Percentiles rank a stretch among this genome's conserved stretches.
phyloP scores from a whole-genome alignment of 2,113 vertebrate species.

The Chunga burmeisteri region DNA sequence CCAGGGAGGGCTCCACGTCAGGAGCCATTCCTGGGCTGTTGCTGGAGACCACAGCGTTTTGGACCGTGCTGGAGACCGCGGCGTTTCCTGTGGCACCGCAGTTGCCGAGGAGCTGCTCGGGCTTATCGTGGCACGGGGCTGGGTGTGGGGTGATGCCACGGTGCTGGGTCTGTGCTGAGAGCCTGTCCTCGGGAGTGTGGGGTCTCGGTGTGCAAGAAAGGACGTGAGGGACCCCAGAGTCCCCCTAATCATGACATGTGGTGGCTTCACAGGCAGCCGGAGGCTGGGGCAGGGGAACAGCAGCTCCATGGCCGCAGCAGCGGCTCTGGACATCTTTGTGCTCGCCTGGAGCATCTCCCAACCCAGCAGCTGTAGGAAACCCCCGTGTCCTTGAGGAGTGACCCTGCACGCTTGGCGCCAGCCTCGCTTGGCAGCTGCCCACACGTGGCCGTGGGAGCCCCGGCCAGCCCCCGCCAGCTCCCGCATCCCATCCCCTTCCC shows the following conservation, averaged over 20 bases:
- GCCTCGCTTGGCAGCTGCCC: neutral
- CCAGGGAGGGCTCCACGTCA: neutral
- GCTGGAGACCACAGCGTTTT: neutral
- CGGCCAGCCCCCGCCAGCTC: neutral
- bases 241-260: rapidly evolving
- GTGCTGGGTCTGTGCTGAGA: neutral
- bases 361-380: constrained; percentile 8
- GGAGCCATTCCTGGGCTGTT: neutral
- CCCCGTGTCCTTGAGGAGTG: neutral
- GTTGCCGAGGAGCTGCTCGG: rapidly evolving
- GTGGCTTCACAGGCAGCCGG: neutral
- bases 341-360: neutral
- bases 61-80: neutral
- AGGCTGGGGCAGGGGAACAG: neutral
- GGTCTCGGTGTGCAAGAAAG: neutral
- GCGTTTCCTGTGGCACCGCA: rapidly evolving
- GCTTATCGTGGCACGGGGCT: neutral
- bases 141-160: rapidly evolving
- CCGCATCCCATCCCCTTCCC: neutral
- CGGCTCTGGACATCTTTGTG: neutral
- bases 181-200: neutral
- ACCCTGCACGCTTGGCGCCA: rapidly evolving
- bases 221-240: neutral
- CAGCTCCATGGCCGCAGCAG: neutral
- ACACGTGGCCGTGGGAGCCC: neutral